phyloP scores from a whole-genome alignment of 2,113 vertebrate species.

The Isichthys henryi region DNA sequence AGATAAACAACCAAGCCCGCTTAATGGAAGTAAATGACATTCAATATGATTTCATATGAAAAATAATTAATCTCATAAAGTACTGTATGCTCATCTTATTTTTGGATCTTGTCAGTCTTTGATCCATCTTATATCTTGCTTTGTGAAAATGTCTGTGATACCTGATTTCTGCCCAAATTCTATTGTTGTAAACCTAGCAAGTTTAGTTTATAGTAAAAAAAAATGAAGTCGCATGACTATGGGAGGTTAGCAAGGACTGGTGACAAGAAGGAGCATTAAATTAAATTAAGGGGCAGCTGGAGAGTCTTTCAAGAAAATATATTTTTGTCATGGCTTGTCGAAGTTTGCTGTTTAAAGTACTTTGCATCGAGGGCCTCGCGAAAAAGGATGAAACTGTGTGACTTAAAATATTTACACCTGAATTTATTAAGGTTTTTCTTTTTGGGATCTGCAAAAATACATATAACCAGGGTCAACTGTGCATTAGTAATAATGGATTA shows the following conservation, averaged over 20 bases:
- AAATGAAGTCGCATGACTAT: not conserved
- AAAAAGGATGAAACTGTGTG: not conserved
- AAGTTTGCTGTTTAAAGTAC: not conserved
- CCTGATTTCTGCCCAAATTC: not conserved
- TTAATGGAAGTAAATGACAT: not conserved
- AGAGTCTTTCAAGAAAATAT: not conserved
- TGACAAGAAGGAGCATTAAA: not conserved
- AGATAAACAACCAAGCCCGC: not conserved
- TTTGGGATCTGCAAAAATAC: not conserved
- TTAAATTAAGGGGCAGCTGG: not conserved
- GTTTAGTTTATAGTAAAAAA: not conserved
- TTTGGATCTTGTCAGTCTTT: not conserved
- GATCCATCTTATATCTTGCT: not conserved
- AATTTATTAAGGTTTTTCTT: not conserved
- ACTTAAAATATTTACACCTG: not conserved
- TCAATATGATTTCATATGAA: not conserved
- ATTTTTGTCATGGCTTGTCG: not conserved
- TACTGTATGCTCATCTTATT: not conserved
- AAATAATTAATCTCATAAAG: not conserved
- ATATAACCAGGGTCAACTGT: not conserved
- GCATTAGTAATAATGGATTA: not conserved
- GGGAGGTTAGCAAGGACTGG: not conserved
- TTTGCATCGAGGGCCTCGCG: not conserved
- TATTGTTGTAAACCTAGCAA: not conserved
- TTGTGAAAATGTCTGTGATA: not conserved